A percentile compares a stretch with the other conserved stretches of the same genome.
These are phyloP conservation scores for Exocentrus adspersus DNA, from an alignment of 2,888 invertebrate species.

Conservation along the genomic window DNA sequence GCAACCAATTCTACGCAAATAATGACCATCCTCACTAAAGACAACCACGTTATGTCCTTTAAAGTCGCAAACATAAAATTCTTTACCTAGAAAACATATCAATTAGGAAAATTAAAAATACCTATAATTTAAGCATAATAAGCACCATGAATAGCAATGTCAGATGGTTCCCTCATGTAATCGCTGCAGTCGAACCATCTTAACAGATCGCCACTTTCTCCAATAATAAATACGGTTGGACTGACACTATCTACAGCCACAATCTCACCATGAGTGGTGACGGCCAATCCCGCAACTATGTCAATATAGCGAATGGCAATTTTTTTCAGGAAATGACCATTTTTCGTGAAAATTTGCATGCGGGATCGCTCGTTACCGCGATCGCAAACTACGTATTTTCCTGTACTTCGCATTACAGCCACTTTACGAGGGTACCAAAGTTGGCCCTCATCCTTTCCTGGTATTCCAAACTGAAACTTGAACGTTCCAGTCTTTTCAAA, in stretches of 20 bases:
- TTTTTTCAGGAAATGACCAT: slow-evolving; percentile 94
- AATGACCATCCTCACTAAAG: slow-evolving; percentile 91
- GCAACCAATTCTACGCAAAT: slow-evolving; percentile 92
- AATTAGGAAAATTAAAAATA: no score
- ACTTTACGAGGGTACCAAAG: slow-evolving; percentile 98
- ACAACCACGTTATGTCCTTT: slow-evolving; percentile 98
- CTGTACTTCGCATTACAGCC: slow-evolving; percentile 86
- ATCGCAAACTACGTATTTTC: slow-evolving; percentile 96
- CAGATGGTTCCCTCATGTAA: slow-evolving; percentile 97
- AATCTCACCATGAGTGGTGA: slow-evolving; percentile 91
- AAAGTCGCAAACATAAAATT: slow-evolving; percentile 97
- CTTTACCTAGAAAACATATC: slow-evolving; percentile 73
- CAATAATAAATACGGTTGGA: slow-evolving; percentile 94
- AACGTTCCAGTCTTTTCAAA: slow-evolving; percentile 94
- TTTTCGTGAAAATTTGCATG: slow-evolving; percentile 97
- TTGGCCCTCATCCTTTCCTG: slow-evolving; percentile 96
- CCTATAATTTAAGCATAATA: no score
- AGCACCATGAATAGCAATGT: slow-evolving; percentile 95
- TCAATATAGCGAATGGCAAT: slow-evolving; percentile 91
- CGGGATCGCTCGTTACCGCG: slow-evolving; percentile 95
- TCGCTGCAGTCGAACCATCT: slow-evolving; percentile 98
- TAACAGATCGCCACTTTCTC: slow-evolving; percentile 90
- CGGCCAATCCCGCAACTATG: slow-evolving; percentile 93
- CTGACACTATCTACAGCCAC: slow-evolving; percentile 98
- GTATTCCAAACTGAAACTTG: slow-evolving; percentile 93